Conservation (phyloP, 2,888 invertebrate species). For the Phania funesta region DNA sequence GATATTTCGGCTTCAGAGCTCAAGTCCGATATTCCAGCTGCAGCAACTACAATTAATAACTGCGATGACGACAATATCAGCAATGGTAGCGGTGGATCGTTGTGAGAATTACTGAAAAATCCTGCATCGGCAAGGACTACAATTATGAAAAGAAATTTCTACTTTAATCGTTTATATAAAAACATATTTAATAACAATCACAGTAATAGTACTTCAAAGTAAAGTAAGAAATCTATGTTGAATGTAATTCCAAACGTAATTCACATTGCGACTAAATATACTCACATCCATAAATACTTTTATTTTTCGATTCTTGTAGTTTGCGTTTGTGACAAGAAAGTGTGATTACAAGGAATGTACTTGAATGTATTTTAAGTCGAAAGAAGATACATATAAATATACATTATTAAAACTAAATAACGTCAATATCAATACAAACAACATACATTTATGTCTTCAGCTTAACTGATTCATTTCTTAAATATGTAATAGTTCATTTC, state of each 20-base stretch:
- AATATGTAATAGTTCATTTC: too few species aligned
- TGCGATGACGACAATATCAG: constrained; percentile 49
- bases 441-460: too few species aligned
- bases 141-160: constrained; percentile 71
- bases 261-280: too few species aligned
- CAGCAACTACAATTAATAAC: constrained; percentile 9
- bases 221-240: neutral
- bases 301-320: too few species aligned
- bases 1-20: neutral
- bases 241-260: neutral
- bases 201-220: constrained; percentile 40
- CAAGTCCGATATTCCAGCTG: neutral
- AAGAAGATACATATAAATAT: too few species aligned
- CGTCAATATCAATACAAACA: too few species aligned
- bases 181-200: constrained; percentile 72
- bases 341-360: too few species aligned
- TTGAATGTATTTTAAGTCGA: too few species aligned
- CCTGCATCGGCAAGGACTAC: constrained; percentile 71
- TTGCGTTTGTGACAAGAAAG: too few species aligned
- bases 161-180: constrained; percentile 73
- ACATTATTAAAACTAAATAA: too few species aligned
- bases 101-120: constrained; percentile 77
- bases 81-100: constrained; percentile 68
- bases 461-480: too few species aligned
- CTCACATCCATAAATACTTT: too few species aligned